These are phyloP conservation scores for Linhomoeus sp. DNA, from an alignment of 2,888 invertebrate species.

Conservation along the genomic window DNA sequence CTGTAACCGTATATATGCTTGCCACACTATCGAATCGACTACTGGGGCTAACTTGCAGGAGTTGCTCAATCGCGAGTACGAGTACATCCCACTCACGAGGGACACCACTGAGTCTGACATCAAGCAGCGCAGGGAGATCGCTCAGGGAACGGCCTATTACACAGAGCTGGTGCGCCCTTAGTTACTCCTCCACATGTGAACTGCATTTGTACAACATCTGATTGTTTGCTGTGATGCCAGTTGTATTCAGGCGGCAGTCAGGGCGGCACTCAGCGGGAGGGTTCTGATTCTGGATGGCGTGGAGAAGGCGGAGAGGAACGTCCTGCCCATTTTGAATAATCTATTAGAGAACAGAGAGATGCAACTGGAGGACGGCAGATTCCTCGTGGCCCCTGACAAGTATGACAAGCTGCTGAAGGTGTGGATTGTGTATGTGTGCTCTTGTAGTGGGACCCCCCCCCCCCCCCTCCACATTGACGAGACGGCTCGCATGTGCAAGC, in stretches of 20 bases:
- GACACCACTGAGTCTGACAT: slow-evolving; percentile 93
- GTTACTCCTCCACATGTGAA: background rate
- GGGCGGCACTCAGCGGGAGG: slow-evolving; percentile 69
- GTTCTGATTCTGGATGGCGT: slow-evolving; percentile 79
- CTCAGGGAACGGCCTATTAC: slow-evolving; percentile 63
- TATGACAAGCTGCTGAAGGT: slow-evolving; percentile 73
- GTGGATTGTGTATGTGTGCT: too few species aligned
- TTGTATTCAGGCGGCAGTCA: slow-evolving; percentile 70
- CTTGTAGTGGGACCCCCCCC: too few species aligned
- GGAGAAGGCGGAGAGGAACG: slow-evolving; percentile 90
- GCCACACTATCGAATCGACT: too few species aligned
- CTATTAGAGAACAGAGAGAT: slow-evolving; percentile 79
- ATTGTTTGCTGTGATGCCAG: background rate
- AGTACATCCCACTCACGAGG: slow-evolving; percentile 75
- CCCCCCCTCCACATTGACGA: too few species aligned
- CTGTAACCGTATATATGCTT: too few species aligned
- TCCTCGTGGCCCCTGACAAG: slow-evolving; percentile 64
- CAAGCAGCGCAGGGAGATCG: slow-evolving; percentile 80
- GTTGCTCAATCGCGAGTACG: slow-evolving; percentile 65
- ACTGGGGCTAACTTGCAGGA: too few species aligned
- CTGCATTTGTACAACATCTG: background rate
- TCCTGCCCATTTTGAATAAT: slow-evolving; percentile 83
- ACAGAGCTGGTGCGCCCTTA: slow-evolving; percentile 56
- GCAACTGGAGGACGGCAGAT: slow-evolving; percentile 89
- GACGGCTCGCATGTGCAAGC: too few species aligned